A percentile compares a stretch with the other conserved stretches of the same genome.
These are phyloP conservation scores for Cantharis rufa DNA, from an alignment of 2,888 invertebrate genomes.

Conservation along the genomic window DNA sequence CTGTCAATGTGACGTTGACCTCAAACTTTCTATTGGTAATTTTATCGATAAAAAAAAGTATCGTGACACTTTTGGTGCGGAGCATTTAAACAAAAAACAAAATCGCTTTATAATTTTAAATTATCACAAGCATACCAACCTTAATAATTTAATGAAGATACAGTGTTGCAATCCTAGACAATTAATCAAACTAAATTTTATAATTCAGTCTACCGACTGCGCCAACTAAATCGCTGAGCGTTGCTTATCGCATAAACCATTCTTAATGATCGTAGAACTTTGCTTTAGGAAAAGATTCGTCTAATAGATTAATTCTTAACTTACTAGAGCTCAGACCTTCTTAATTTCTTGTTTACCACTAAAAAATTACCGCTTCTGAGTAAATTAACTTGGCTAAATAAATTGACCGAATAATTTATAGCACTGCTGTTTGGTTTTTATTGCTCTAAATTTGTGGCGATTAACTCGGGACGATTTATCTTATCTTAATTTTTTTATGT, in stretches of 20 bases:
- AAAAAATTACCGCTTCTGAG: neutral
- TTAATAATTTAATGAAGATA: too few species aligned
- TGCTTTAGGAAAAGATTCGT: neutral
- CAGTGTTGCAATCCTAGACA: too few species aligned
- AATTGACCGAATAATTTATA: neutral
- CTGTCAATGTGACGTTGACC: too few species aligned
- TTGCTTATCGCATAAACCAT: too few species aligned
- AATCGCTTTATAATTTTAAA: too few species aligned
- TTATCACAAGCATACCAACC: neutral
- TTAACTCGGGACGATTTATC: neutral
- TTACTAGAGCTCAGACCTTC: neutral
- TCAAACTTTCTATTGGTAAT: too few species aligned
- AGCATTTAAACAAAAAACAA: too few species aligned
- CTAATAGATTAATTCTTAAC: neutral
- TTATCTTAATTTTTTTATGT: neutral
- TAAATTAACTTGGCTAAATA: neutral
- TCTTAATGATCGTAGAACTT: neutral
- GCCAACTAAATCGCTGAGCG: neutral
- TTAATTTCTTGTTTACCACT: neutral
- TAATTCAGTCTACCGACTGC: too few species aligned
- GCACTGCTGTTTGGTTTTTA: neutral
- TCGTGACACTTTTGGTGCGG: too few species aligned
- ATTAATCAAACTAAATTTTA: too few species aligned
- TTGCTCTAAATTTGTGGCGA: neutral
- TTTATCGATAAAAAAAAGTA: too few species aligned